Conservation (phyloP, 1,140 invertebrate genomes). For the Mycetomoellerius zeteki region DNA sequence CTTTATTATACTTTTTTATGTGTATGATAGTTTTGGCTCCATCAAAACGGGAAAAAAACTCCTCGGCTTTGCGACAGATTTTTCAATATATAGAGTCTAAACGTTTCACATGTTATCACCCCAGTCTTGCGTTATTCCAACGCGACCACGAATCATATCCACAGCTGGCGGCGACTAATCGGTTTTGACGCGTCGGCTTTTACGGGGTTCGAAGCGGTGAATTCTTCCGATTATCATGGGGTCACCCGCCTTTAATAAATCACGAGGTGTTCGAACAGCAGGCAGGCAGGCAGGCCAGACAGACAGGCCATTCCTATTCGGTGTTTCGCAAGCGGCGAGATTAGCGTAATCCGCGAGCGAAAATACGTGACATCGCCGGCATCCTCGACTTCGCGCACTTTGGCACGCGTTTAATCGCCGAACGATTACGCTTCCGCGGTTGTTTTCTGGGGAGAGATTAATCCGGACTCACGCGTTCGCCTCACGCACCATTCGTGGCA, state of each 20-base stretch:
- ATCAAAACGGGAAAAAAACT: slow-evolving; percentile 22
- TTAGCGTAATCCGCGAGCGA: slow-evolving; percentile 34
- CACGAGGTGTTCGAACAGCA: slow-evolving; percentile 24
- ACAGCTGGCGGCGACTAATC: slow-evolving; percentile 23
- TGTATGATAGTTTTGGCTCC: not conserved
- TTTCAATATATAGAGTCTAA: slow-evolving; percentile 19
- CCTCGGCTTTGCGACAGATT: slow-evolving; percentile 18
- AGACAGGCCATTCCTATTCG: not conserved
- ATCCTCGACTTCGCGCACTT: slow-evolving; percentile 25
- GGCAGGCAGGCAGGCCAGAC: not conserved
- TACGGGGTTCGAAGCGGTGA: slow-evolving; percentile 6
- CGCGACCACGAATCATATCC: slow-evolving; percentile 3
- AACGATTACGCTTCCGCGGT: slow-evolving; percentile 40
- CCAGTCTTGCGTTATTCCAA: not conserved
- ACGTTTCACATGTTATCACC: slow-evolving; percentile 23
- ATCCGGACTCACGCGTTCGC: slow-evolving; percentile 12
- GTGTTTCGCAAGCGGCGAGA: slow-evolving; percentile 39
- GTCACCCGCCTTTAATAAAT: slow-evolving; percentile 47
- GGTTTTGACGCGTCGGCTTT: slow-evolving; percentile 22
- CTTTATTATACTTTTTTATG: not conserved
- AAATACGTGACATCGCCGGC: slow-evolving; percentile 38
- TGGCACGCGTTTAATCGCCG: slow-evolving; percentile 38
- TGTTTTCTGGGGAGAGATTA: slow-evolving; percentile 26
- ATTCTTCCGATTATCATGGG: slow-evolving; percentile 48
- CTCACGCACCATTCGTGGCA: slow-evolving; percentile 13